A percentile compares a stretch with the other conserved stretches of the same genome.
phyloP scores from a whole-genome alignment of 2,888 invertebrate genomes.

The Schizaphis graminum region DNA sequence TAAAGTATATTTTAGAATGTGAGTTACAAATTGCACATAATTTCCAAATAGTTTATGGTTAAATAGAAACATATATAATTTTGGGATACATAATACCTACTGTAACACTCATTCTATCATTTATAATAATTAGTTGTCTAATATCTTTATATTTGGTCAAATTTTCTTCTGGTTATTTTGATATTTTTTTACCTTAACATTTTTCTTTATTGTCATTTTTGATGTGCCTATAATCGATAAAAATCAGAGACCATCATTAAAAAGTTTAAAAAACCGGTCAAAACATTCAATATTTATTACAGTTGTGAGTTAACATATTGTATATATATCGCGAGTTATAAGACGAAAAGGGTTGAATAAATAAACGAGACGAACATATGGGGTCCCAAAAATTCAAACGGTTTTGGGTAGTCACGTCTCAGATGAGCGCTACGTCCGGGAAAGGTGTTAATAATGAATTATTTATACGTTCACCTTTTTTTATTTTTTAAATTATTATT shows the following conservation, averaged over 20 bases:
- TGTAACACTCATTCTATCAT: no score
- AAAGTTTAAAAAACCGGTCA: not conserved
- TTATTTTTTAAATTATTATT: conserved; percentile 11
- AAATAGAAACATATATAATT: no score
- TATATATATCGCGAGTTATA: not conserved
- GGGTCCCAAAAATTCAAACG: conserved; percentile 49
- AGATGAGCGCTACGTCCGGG: conserved; percentile 61
- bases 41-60: no score
- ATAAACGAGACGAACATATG: conserved; percentile 55
- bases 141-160: no score
- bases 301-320: not conserved
- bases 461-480: conserved; percentile 48
- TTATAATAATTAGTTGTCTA: no score
- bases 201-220: no score
- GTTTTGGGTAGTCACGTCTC: conserved; percentile 62
- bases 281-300: conserved; percentile 16
- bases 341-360: conserved; percentile 59
- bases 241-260: conserved; percentile 18
- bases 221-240: not conserved
- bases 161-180: no score
- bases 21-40: no score
- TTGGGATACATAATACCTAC: no score
- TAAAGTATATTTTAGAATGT: no score
- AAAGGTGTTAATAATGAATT: conserved; percentile 64
- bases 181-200: no score